A percentile compares a stretch with the other conserved stretches of the same genome.
Evolutionary conservation across 2,888 invertebrate species (phyloP).

Genomic region (Linyphia triangularis): DNA sequence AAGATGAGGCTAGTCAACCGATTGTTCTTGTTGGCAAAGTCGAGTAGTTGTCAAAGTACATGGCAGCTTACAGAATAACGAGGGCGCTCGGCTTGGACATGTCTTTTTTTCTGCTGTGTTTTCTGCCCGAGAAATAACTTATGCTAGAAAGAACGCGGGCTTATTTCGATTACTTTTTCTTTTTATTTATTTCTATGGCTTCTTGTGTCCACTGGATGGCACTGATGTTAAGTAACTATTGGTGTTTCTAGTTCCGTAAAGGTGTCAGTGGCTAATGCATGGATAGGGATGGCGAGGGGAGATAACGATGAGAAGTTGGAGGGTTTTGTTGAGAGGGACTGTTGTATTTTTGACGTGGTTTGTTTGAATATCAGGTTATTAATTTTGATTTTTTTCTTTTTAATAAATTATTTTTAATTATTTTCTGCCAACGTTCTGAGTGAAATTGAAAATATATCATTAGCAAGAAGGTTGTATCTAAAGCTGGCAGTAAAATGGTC

Average conservation of each 20-base stretch:
- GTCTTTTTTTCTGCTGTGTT: not conserved
- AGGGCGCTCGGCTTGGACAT: constrained; percentile 28
- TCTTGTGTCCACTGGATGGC: not conserved
- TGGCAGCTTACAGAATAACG: constrained; percentile 51
- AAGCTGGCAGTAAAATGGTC: no score
- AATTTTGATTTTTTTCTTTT: no score
- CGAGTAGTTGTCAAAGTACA: constrained; percentile 50
- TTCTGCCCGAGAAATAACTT: constrained; percentile 35
- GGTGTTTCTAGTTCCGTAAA: not conserved
- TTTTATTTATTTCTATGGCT: no score
- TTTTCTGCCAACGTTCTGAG: no score
- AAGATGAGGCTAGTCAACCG: constrained; percentile 56
- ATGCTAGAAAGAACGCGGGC: not conserved
- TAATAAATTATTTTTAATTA: no score
- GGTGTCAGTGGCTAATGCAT: not conserved
- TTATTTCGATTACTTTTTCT: not conserved
- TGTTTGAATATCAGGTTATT: no score
- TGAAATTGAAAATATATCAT: no score
- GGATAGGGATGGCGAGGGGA: no score
- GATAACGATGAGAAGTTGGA: no score
- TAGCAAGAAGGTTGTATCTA: no score
- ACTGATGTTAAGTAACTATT: not conserved
- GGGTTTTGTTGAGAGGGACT: no score
- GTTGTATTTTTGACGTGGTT: no score
- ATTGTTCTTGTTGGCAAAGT: constrained; percentile 55